Evolutionary conservation across 2,888 invertebrate species (phyloP), one percentile per base, ranked within the genome.

Genomic region (Drosophila monieri): DNA sequence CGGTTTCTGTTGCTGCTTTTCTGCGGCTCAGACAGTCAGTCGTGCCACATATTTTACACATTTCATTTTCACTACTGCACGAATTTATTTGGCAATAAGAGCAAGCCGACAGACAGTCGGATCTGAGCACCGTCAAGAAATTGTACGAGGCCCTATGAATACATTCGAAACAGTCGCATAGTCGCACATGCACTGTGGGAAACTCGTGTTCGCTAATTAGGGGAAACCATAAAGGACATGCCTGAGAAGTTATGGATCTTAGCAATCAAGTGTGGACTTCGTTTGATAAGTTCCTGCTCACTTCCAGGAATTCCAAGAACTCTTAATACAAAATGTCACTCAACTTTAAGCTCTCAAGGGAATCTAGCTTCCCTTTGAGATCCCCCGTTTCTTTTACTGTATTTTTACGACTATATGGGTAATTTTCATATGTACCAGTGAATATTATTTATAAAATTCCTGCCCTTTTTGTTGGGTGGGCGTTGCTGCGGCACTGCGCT

Each of bases 81-180:
- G 83, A 88, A 84, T 84, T 84, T 84, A 84, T 84, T 84, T 88
- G 84, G 89, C 89, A 88, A 88, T 88, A 84, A 88, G 80, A 81
- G 86, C 76, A 80, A 48, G 59, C 66, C 56, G 53, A 65, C 73
- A 58, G 70, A 61, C 58, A 59, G 39, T 68, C 58, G 57, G 57
- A 15, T 60, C 57, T 21, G 51, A 21, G 49, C 35, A 76, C 69
- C 73, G 87, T 74, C 80, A 77, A 83, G 84, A 72, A 86, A 75
- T 76, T 47, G 62, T 49, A 61, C 68, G 57, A 54, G 27, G 61
- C 61, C 69, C 65, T 74, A 71, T 72, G 71, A 77, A 77, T 87
- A 71, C 87, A 59, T 60, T 37, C 60, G 47, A 27, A n/a, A 39
- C 46, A 61, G 37, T 61, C n/a, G 67, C 71, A 80, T n/a, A 14